phyloP scores from a whole-genome alignment of 2,113 vertebrate species.

The Quiscalus mexicanus region DNA sequence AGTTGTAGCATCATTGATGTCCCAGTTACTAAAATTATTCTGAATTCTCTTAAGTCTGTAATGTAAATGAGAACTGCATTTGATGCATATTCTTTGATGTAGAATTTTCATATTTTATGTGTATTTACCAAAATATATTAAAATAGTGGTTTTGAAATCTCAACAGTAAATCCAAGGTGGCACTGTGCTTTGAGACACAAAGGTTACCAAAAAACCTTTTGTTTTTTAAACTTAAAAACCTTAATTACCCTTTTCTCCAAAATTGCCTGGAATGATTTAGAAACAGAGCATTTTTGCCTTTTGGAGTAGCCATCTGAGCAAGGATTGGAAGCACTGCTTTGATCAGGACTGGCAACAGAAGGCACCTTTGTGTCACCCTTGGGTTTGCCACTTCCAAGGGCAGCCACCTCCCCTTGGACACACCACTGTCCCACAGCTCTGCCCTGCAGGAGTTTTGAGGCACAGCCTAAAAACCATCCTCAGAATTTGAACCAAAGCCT shows the following conservation, averaged over 20 bases:
- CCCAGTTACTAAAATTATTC: conserved; percentile 37
- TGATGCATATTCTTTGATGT: conserved; percentile 30
- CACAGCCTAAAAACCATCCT: not conserved
- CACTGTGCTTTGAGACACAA: not conserved
- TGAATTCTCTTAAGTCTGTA: conserved; percentile 17
- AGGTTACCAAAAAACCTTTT: not conserved
- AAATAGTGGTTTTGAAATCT: not conserved
- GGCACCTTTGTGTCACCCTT: not conserved
- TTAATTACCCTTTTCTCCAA: not conserved
- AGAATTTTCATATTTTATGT: conserved; percentile 36
- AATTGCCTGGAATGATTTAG: not conserved
- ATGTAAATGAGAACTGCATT: conserved; percentile 41
- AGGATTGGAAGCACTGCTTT: not conserved
- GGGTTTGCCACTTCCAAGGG: not conserved
- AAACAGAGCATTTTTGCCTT: not conserved
- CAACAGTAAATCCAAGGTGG: not conserved
- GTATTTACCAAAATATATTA: conserved; percentile 3
- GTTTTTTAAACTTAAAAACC: not conserved
- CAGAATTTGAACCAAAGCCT: not conserved
- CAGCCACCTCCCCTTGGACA: not conserved
- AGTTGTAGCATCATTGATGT: not conserved
- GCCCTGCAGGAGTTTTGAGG: not conserved
- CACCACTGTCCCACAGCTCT: not conserved
- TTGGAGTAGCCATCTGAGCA: not conserved
- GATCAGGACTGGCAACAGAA: not conserved